A percentile compares a stretch with the other conserved stretches of the same genome.
These are phyloP conservation scores for Lamellibrachia luymesi DNA, from an alignment of 1,140 invertebrate species.

Conservation along the genomic window DNA sequence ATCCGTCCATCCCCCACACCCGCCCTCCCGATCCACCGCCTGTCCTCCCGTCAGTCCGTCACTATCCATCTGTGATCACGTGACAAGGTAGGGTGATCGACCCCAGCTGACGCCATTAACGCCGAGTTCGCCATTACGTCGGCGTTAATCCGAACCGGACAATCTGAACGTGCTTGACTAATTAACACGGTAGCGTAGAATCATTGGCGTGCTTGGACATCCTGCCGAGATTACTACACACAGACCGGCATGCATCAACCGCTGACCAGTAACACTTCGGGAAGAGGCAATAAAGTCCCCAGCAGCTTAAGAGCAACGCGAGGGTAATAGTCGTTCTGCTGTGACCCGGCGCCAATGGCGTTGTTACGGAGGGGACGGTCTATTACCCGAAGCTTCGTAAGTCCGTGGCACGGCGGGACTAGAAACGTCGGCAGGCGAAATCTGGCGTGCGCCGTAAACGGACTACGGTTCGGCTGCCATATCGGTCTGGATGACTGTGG, in stretches of 20 bases:
- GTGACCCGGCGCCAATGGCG: not conserved
- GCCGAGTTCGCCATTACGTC: not conserved
- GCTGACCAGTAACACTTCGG: not conserved
- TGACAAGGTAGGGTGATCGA: not conserved
- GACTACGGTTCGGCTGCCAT: not conserved
- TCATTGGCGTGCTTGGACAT: not conserved
- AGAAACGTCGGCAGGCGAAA: not conserved
- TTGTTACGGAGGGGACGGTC: not conserved
- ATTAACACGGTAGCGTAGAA: not conserved
- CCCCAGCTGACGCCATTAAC: not conserved
- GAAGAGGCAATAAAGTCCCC: not conserved
- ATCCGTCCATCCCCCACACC: not conserved
- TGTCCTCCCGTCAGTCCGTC: not conserved
- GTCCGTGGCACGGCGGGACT: not conserved
- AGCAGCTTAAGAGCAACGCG: not conserved
- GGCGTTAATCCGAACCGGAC: too few relatives aligned
- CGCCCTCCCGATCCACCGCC: too few relatives aligned
- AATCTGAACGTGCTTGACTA: not conserved
- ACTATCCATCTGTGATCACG: not conserved
- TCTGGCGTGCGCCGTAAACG: not conserved
- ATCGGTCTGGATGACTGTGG: too few relatives aligned
- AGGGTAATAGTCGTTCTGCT: not conserved
- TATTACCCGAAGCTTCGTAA: not conserved
- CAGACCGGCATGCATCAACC: not conserved
- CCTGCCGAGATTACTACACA: not conserved